Evolutionary conservation across 2,888 invertebrate species (phyloP).

Genomic region (Sphinx pinastri): DNA sequence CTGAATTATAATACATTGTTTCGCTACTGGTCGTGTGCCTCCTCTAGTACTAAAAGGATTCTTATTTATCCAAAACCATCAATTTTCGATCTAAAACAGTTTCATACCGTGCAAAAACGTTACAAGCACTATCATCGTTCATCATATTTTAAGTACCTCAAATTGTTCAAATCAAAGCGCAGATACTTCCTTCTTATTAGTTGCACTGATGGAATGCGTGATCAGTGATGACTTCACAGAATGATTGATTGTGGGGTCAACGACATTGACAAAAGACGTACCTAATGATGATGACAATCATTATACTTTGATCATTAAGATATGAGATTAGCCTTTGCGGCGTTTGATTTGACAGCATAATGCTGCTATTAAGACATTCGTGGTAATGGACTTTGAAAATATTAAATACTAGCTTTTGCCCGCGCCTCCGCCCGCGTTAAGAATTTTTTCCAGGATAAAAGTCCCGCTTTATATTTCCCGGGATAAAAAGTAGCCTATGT

Average conservation of each 20-base stretch:
- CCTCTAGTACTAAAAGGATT: too few relatives aligned
- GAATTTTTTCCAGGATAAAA: too few relatives aligned
- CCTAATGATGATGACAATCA: constrained; percentile 20
- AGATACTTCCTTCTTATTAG: background rate
- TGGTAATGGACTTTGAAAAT: background rate
- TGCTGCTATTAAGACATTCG: background rate
- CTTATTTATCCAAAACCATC: too few relatives aligned
- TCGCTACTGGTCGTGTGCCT: too few relatives aligned
- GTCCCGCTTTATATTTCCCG: too few relatives aligned
- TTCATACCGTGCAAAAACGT: background rate
- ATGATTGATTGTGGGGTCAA: constrained; percentile 19
- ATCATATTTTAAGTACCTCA: background rate
- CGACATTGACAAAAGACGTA: constrained; percentile 13
- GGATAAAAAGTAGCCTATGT: too few relatives aligned
- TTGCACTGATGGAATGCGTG: constrained; percentile 14
- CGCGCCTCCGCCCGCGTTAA: too few relatives aligned
- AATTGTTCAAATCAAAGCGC: background rate
- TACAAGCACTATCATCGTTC: background rate
- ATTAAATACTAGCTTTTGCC: too few relatives aligned
- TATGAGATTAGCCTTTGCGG: constrained; percentile 1
- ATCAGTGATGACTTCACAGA: constrained; percentile 9
- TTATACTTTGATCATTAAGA: background rate
- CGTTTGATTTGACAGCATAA: constrained; percentile 10
- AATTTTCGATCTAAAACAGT: background rate
- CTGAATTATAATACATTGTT: too few relatives aligned